Conservation (phyloP, 2,113 vertebrate genomes). For the Phainopepla nitens region DNA sequence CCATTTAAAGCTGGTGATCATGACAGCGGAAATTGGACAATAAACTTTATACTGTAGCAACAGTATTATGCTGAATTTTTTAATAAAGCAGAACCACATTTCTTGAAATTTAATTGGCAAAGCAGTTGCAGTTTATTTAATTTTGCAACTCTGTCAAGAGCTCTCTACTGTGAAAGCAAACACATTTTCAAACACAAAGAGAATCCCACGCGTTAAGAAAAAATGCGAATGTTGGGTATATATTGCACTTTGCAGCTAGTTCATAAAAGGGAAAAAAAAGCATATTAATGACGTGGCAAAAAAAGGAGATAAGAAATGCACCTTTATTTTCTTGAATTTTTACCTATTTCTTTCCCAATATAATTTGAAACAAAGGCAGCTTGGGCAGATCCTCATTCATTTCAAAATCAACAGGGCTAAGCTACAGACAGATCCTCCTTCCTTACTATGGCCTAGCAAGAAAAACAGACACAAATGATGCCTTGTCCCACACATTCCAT, state of each 20-base stretch:
- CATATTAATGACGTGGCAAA: not conserved
- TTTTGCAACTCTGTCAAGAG: not conserved
- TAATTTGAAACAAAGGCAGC: not conserved
- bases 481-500: not conserved
- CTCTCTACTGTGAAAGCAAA: not conserved
- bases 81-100: not conserved
- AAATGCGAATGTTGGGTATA: not conserved
- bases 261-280: not conserved
- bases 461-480: not conserved
- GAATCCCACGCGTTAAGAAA: accelerated
- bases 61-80: not conserved
- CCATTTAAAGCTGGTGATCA: accelerated
- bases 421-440: not conserved
- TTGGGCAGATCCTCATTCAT: not conserved
- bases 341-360: not conserved
- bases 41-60: not conserved
- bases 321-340: not conserved
- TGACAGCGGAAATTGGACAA: not conserved
- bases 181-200: not conserved
- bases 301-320: not conserved
- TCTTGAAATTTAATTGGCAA: not conserved
- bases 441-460: not conserved
- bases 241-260: not conserved
- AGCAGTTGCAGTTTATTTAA: not conserved
- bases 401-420: not conserved